Base-by-base conservation (phyloP, 2,888 invertebrate species). In the Arge pagana region DNA sequence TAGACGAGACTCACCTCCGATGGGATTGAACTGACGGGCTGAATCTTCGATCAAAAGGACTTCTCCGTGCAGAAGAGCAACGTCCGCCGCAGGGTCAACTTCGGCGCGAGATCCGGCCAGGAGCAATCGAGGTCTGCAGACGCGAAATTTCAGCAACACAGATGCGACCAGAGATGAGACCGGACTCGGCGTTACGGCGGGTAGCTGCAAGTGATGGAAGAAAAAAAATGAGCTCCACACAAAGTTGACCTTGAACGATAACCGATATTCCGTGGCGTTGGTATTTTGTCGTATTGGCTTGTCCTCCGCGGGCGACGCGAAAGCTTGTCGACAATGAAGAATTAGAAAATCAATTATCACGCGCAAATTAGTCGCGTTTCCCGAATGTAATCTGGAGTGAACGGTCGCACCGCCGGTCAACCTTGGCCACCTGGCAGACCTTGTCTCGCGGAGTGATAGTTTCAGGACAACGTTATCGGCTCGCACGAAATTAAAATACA, bases 61-160 rank as follows among this genome's bases (percentile, higher is more conserved):
- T 70, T 85, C 85, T 6, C 85, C 85, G 68, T 84, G 83, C 31
- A 85, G 71, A 2, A 81, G 78, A 4, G 77, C 70, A 2, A 84
- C 84, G 36, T 81, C 80, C 2, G 84, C 82, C 48, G 81, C 78
- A 1, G 82, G 81, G 59, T 85, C 84, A 33, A 85, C 83, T 26
- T 83, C 83, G 19, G 85, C 85, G 64, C 83, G 81, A 5, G 83
- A 84, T 1, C 84, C 85, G 30, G 85, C 85, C 26, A 85, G 79
- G 53, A 83, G 80, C 37, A 85, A 74, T 33, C 83, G 70, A 1
- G 82, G 71, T 53, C 72, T 64, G 59, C 72, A 74, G 31, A 75
- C 73, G 37, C 75, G 68, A 54, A 72, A 74, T 58, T 73, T 75
- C 15, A 75, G 59, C 7, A 74, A 62, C 50, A 74, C 69, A 40